phyloP scores from a whole-genome alignment of 2,113 vertebrate species.

The Corydoras maculifer region DNA sequence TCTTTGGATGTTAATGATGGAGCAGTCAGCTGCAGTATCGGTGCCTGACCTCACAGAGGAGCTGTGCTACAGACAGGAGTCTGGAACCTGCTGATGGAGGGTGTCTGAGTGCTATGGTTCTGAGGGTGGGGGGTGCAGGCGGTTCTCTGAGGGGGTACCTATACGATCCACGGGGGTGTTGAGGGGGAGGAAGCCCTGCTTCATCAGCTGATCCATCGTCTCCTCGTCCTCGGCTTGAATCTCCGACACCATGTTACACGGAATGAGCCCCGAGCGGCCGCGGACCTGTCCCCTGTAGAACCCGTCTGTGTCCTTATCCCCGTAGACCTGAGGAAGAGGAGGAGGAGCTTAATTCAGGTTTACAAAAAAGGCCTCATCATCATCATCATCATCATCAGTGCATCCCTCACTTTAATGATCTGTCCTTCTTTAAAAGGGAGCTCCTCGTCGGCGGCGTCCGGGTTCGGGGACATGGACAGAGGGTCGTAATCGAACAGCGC shows the following conservation, averaged over 20 bases:
- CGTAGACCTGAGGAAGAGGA: constrained; percentile 73
- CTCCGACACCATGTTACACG: constrained; percentile 97
- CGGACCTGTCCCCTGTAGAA: constrained; percentile 90
- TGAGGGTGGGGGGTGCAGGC: no score
- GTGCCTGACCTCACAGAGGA: no score
- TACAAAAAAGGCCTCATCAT: neutral
- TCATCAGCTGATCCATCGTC: constrained; percentile 86
- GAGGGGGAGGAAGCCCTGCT: constrained; percentile 89
- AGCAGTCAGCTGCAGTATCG: no score
- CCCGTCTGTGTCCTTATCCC: constrained; percentile 90
- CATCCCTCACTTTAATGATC: constrained; percentile 79
- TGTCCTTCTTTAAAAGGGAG: constrained; percentile 95
- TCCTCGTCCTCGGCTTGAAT: constrained; percentile 89
- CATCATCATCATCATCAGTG: neutral
- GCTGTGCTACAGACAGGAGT: no score
- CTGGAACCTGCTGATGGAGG: no score
- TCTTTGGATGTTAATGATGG: no score
- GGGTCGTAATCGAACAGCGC: constrained; percentile 95
- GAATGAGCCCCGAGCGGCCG: constrained; percentile 82
- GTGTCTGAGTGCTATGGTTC: no score
- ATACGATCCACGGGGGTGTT: constrained; percentile 87
- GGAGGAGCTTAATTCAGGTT: neutral
- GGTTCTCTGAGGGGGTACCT: constrained; percentile 55
- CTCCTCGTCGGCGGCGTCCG: constrained; percentile 88
- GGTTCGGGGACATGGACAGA: constrained; percentile 93